Conservation (phyloP, 2,113 vertebrate species). For the Alouatta palliata region DNA sequence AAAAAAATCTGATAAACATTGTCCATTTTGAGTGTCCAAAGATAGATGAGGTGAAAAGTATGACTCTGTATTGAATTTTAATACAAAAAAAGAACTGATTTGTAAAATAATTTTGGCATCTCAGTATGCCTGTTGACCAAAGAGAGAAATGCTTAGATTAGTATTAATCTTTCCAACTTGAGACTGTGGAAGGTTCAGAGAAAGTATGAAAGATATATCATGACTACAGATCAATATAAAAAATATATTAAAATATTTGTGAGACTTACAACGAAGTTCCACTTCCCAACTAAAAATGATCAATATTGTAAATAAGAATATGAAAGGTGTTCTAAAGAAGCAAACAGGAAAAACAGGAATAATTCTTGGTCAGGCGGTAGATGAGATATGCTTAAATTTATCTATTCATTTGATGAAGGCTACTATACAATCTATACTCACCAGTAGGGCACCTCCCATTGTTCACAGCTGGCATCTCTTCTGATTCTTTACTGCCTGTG, state of each 20-base stretch:
- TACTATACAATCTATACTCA: neutral
- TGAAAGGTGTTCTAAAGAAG: neutral
- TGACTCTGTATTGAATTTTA: neutral
- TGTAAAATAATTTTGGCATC: neutral
- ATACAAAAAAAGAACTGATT: neutral
- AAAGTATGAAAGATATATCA: neutral
- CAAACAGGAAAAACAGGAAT: neutral
- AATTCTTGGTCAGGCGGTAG: neutral
- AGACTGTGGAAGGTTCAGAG: neutral
- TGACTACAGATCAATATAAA: neutral
- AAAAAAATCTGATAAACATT: neutral
- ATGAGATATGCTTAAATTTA: neutral
- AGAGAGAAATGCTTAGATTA: neutral
- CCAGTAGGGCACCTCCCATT: too few species aligned
- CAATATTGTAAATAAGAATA: neutral
- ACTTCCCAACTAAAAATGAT: neutral
- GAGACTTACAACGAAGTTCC: neutral
- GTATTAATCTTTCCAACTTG: neutral
- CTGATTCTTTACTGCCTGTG: neutral
- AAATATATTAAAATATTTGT: neutral
- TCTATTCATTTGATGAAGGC: neutral
- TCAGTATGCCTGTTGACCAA: neutral
- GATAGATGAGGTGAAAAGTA: neutral
- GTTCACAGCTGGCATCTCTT: neutral
- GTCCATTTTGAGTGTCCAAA: neutral